Evolutionary conservation across 1,140 invertebrate genomes (phyloP).

Genomic region (Cydia fagiglandana): DNA sequence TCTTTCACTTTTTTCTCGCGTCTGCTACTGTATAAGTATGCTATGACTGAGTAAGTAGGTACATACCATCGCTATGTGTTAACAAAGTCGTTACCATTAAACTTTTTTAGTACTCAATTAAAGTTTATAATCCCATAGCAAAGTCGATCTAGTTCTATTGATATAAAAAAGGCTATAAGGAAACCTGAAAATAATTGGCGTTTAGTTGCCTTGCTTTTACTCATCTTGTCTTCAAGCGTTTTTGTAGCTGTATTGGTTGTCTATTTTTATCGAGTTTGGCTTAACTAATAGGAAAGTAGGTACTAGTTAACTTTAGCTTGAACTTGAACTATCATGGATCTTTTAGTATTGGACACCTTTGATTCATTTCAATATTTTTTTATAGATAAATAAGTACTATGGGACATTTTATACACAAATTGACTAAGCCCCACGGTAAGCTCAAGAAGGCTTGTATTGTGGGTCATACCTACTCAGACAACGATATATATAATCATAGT

Average conservation of each 20-base stretch:
- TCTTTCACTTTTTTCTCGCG: conserved; percentile 5
- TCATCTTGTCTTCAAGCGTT: conserved; percentile 10
- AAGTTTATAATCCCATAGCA: background rate
- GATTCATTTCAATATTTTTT: background rate
- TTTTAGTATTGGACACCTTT: background rate
- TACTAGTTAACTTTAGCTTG: background rate
- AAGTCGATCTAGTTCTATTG: background rate
- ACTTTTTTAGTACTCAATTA: background rate
- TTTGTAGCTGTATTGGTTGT: background rate
- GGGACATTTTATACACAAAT: too few species aligned
- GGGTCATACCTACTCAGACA: too few species aligned
- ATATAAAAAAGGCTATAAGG: background rate
- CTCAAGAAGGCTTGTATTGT: too few species aligned
- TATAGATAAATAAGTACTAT: too few species aligned
- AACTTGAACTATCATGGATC: background rate
- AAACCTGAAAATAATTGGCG: conserved; percentile 13
- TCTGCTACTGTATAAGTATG: conserved; percentile 27
- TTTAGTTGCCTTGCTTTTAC: conserved; percentile 27
- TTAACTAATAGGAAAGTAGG: background rate
- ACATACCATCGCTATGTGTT: conserved; percentile 4
- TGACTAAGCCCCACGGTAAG: too few species aligned
- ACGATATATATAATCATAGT: too few species aligned
- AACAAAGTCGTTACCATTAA: conserved; percentile 1
- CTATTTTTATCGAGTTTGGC: background rate
- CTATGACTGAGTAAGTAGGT: background rate